Evolutionary conservation across 2,888 invertebrate genomes (phyloP), one percentile per base, ranked within the genome.

Genomic region (Luperina testacea): DNA sequence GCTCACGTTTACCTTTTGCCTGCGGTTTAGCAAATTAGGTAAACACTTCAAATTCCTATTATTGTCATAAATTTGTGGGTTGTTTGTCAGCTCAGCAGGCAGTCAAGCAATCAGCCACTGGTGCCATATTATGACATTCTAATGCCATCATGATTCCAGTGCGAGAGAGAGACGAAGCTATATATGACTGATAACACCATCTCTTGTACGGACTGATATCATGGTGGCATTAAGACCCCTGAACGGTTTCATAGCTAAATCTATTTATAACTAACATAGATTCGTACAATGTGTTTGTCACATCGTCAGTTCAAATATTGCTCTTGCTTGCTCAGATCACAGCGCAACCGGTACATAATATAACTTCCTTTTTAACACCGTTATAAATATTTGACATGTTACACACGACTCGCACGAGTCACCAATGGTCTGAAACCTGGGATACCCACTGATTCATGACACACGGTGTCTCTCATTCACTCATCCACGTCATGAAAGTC

Each of bases 371-470:
- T 80, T 17, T 13, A 32, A 27, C 8, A 51, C 24, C 17, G 27
- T 4, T 71, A 72, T 2, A 48, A 74, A 82, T 82, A 48, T 51
- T 82, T 48, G 32, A 45, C 45, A 67, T 17, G 20, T 65, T 57
- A 57, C 63, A 63, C 75, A 64, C 17, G 38, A 20, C 6, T n/a
- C 53, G 17, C 20, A 17, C 51, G 61, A 42, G 63, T 74, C 63
- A 77, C 48, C 61, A 2, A 20, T 48, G 9, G 0, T 53, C 17
- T 13, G 11, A 13, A 27, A 4, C 48, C 38, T 64, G 57, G 77
- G 64, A 32, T 82, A 76, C 42, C 64, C 79, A 24, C 38, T 79
- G 79, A 79, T 65, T 79, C 78, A 64, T n/a, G 20, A 15, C 32
- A 7, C 20, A 0, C 1, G 42, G 2, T 42, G 20, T 9, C 20